These are phyloP conservation scores for Heliconius cydno DNA, from an alignment of 2,888 invertebrate species.

Conservation along the genomic window DNA sequence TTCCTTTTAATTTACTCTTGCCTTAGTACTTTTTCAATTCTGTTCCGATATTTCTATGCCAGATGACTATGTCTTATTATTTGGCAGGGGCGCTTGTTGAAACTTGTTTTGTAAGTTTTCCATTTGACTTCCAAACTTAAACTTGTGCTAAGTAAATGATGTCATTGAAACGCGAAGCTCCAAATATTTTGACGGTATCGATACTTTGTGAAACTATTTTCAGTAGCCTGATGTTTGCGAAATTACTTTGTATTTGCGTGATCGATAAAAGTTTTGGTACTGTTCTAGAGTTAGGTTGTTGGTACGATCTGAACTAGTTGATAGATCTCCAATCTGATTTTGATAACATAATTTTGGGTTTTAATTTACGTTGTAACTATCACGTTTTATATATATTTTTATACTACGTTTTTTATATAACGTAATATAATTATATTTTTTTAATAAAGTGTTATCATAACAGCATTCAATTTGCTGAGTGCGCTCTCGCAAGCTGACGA, in stretches of 20 bases:
- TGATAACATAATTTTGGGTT: slow-evolving; percentile 4
- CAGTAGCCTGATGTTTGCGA: slow-evolving; percentile 35
- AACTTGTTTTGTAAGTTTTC: slow-evolving; percentile 39
- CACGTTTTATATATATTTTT: background rate
- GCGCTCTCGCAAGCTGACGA: slow-evolving; percentile 44
- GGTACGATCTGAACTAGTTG: slow-evolving; percentile 47
- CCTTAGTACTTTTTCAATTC: slow-evolving; percentile 24
- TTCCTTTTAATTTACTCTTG: slow-evolving; percentile 29
- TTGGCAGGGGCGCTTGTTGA: slow-evolving; percentile 33
- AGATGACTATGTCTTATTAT: slow-evolving; percentile 25
- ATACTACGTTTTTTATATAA: background rate
- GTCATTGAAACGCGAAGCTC: slow-evolving; percentile 43
- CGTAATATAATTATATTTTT: background rate
- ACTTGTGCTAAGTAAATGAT: slow-evolving; percentile 44
- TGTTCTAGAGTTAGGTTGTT: slow-evolving; percentile 21
- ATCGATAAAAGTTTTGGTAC: slow-evolving; percentile 29
- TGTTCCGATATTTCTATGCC: slow-evolving; percentile 23
- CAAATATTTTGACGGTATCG: slow-evolving; percentile 43
- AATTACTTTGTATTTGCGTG: slow-evolving; percentile 29
- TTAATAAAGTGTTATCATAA: slow-evolving; percentile 7
- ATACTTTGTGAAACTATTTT: slow-evolving; percentile 41
- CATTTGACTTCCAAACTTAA: slow-evolving; percentile 39
- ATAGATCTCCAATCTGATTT: slow-evolving; percentile 21
- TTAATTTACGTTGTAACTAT: background rate
- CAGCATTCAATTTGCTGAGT: slow-evolving; percentile 45